Base-by-base conservation (phyloP, 1,140 invertebrate genomes). In the Lepidurus apus region DNA sequence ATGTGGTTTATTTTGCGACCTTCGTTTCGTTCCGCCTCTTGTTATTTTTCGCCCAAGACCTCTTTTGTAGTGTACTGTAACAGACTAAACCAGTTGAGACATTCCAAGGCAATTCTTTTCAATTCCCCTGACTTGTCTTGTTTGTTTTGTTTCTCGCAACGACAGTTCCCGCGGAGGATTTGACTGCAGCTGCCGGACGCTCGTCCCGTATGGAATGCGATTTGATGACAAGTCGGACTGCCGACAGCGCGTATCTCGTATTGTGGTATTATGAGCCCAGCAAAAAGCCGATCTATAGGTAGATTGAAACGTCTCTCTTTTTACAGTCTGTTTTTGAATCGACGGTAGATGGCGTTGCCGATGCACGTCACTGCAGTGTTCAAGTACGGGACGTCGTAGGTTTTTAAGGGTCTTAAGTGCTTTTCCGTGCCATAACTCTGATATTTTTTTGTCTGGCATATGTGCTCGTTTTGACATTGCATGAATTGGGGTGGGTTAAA, bases 211-310 rank as follows among this genome's bases (percentile, higher is more conserved):
- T 95, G 81, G 93, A 93, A 73, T 95, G 94, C 86, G 92, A 95
- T 86, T 93, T 95, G 83, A 90, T 92, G 84, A 86, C 89, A 0
- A 85, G 85, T 8, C 89, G 90, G 79, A 89, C 89, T 83, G 91
- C 93, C 81, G 94, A 95, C 84, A 87, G 92, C 80, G 92, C 95
- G 79, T 93, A 94, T 85, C 93, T 95, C 91, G 93, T 96, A 81
- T 87, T 96, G 8, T 96, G 94, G 94, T 96, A 94, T 85, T 88
- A 92, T 81, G 92, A 94, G 83, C 90, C 90, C 76, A 91, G 90
- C 34, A 90, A 91, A 75, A 94, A 93, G 85, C 94, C 94, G 73
- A 89, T 96, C 81, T 95, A 95, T 87, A 95, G 93, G 93, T 95
- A 82, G 80, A 26, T 17, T 34, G 65, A 26, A 4, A n/a, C 73